Base-by-base conservation (phyloP, 2,113 vertebrate species). In the Pogonocichla stellata region DNA sequence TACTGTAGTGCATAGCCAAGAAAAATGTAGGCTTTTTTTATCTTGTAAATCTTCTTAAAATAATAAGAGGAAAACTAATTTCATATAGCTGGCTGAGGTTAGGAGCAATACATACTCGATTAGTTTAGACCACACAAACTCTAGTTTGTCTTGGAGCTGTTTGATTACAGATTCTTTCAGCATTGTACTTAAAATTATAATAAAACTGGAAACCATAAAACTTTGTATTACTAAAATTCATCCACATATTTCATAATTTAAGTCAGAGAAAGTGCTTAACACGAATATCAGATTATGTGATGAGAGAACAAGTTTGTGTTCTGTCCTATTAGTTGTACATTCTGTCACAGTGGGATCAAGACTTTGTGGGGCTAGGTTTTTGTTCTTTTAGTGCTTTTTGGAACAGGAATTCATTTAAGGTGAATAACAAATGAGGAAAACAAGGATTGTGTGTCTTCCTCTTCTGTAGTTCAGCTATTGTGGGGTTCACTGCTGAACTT, bases 111-210 rank as follows among this genome's bases (percentile, higher is more conserved):
- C 8, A 6, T 73, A 40, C 47, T 83, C 58, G 43, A 80, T 89
- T 83, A 78, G 51, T 80, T 93, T 43, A 88, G 93, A 95, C 92
- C 88, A 94, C 94, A 95, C 74, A 96, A 95, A 73, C 42, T 91
- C 26, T 61, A 23, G 66, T 53, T 64, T 86, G 22, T 89, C 34
- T 88, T 86, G 74, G 74, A 94, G 74, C 74, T 93, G 62, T 74
- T 92, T 90, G 82, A 85, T 90, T 93, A 61, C 3, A 1, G 7
- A 88, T 91, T 90, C 29, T 51, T 83, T 85, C 54, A 94, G 42
- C 81, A 28, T 77, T 53, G n/a, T 48, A 38, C 48, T 86, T 78
- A 73, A 80, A 90, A 74, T 90, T 66, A 36, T 48, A 73, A 22
- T 66, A 83, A n/a, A 93, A 90, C 25, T 74, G 53, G 43, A 94